phyloP scores from a whole-genome alignment of 2,113 vertebrate species.

The Macroglossus sobrinus region DNA sequence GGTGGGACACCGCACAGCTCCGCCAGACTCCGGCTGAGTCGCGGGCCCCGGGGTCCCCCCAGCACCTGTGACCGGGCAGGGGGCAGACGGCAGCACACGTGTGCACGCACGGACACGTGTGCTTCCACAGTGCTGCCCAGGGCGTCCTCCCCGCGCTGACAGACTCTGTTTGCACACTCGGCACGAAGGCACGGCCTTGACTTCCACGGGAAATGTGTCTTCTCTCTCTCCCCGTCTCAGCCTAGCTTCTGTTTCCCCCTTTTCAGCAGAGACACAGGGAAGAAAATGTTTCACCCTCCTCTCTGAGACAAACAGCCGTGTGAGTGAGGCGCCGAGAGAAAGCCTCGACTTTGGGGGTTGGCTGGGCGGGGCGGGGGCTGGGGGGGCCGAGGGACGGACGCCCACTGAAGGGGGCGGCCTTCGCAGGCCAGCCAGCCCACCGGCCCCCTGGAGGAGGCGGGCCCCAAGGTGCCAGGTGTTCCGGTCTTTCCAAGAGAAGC shows the following conservation, averaged over 20 bases:
- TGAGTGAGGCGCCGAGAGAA: neutral
- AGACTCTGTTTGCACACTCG: slow-evolving; percentile 1
- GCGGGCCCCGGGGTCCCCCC: neutral
- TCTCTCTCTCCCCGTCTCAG: neutral
- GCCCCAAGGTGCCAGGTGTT: neutral
- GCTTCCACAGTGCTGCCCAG: neutral
- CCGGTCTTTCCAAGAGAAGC: neutral
- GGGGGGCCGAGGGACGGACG: fast-evolving
- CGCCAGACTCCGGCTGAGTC: neutral
- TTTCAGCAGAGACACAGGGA: neutral
- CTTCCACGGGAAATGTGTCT: slow-evolving; percentile 31
- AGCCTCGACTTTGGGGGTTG: too few species aligned
- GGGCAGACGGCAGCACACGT: neutral
- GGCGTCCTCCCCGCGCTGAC: neutral
- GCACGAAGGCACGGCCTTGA: neutral
- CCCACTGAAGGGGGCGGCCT: neutral
- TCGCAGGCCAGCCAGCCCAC: fast-evolving
- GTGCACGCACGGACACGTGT: too few species aligned
- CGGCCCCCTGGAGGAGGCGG: neutral
- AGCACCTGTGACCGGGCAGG: neutral
- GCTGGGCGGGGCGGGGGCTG: neutral
- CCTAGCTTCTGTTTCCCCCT: slow-evolving; percentile 34
- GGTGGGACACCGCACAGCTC: neutral
- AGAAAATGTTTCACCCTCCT: neutral
- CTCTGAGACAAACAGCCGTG: neutral